A percentile compares a stretch with the other conserved stretches of the same genome.
These are phyloP conservation scores for Passerculus sandwichensis DNA, from an alignment of 2,797 vertebrate genomes.

Conservation along the genomic window DNA sequence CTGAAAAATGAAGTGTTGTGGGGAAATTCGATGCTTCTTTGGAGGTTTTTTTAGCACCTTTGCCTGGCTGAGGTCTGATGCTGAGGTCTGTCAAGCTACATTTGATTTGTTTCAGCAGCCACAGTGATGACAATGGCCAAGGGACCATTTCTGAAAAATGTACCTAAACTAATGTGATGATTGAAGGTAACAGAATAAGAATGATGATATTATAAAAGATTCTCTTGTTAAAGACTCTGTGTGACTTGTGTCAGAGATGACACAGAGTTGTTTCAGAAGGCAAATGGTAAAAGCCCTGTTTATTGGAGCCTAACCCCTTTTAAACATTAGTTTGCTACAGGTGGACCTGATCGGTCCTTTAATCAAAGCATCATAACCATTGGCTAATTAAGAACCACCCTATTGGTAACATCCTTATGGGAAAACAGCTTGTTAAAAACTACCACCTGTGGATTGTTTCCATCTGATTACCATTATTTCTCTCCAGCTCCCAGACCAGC, in stretches of 20 bases:
- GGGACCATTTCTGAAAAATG: neutral
- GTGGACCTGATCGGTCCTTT: neutral
- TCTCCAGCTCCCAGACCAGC: neutral
- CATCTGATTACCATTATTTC: neutral
- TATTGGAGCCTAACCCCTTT: neutral
- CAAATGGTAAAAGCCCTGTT: neutral
- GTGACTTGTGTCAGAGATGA: accelerated
- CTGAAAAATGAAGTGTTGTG: neutral
- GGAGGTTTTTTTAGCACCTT: neutral
- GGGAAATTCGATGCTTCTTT: neutral
- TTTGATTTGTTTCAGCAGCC: neutral
- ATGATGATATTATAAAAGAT: neutral
- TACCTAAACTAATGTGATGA: neutral
- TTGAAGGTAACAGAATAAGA: neutral
- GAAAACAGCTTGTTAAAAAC: neutral
- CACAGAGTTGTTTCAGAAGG: neutral
- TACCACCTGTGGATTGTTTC: neutral
- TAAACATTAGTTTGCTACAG: neutral
- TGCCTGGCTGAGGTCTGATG: neutral
- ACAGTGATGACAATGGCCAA: neutral
- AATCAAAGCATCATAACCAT: too few species aligned
- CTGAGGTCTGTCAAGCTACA: neutral
- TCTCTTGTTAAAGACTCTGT: neutral
- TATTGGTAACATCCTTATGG: neutral
- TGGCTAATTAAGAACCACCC: neutral